These are phyloP conservation scores for Hypomecis punctinalis DNA, from an alignment of 2,888 invertebrate genomes.

Conservation along the genomic window DNA sequence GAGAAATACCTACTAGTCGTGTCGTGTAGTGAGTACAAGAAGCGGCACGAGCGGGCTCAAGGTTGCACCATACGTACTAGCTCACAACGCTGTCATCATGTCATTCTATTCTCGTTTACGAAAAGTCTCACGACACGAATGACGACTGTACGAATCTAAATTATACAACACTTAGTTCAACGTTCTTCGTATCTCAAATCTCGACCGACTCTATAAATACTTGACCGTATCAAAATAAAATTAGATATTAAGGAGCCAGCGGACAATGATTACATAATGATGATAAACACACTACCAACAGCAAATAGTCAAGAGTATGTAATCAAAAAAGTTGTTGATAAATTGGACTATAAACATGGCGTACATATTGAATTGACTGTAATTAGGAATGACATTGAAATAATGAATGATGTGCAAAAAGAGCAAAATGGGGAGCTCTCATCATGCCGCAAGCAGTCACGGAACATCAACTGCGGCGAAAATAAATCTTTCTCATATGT, in stretches of 20 bases:
- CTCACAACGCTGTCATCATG: constrained; percentile 29
- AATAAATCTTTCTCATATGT: constrained; percentile 56
- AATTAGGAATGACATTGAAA: constrained; percentile 66
- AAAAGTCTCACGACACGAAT: constrained; percentile 52
- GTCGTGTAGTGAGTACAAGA: constrained; percentile 49
- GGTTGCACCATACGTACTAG: constrained; percentile 57
- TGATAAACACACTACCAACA: not conserved
- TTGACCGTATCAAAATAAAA: constrained; percentile 31
- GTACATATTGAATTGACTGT: constrained; percentile 41
- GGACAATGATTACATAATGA: constrained; percentile 23
- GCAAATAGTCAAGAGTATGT: constrained; percentile 2
- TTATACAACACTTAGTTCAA: constrained; percentile 36
- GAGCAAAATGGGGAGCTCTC: constrained; percentile 52
- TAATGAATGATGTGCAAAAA: constrained; percentile 58
- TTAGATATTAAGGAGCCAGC: constrained; percentile 12
- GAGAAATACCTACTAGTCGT: constrained; percentile 61
- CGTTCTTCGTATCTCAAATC: constrained; percentile 34
- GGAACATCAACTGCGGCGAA: constrained; percentile 58
- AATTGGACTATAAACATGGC: constrained; percentile 28
- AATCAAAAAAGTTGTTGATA: constrained; percentile 19
- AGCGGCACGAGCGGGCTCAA: constrained; percentile 53
- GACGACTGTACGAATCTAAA: constrained; percentile 44
- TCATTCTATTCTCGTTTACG: constrained; percentile 56
- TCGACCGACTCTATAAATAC: constrained; percentile 11
- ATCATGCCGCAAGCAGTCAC: constrained; percentile 55